phyloP scores from a whole-genome alignment of 37 sponge, comb jelly and placozoan species.

The Aphrocallistes beatrix region DNA sequence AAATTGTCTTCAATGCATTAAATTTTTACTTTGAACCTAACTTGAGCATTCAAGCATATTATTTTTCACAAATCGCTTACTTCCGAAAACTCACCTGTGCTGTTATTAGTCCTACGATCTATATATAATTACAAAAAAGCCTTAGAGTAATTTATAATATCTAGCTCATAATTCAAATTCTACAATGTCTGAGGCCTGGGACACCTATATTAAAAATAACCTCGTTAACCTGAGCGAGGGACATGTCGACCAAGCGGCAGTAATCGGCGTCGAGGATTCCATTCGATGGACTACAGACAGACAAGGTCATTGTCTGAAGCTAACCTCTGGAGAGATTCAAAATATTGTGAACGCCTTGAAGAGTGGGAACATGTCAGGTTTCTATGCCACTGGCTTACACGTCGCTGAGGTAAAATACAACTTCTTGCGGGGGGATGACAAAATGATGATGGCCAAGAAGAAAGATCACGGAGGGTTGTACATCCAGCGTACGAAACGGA shows the following conservation, averaged over 20 bases:
- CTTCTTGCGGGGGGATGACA: neutral
- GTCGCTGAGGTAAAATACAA: conserved; percentile 5
- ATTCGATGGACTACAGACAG: conserved; percentile 2
- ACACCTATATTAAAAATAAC: neutral
- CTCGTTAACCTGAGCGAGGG: conserved; percentile 14
- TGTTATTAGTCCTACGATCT: too few relatives aligned
- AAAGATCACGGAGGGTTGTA: neutral
- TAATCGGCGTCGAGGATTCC: neutral
- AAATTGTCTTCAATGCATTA: too few relatives aligned
- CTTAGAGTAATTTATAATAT: too few relatives aligned
- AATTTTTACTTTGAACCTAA: too few relatives aligned
- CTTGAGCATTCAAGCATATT: too few relatives aligned
- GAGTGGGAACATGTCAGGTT: neutral
- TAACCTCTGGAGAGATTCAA: neutral
- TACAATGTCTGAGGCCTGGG: neutral
- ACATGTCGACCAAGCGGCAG: neutral
- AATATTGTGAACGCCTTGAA: neutral
- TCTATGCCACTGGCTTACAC: neutral
- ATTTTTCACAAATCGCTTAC: too few relatives aligned
- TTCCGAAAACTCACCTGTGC: too few relatives aligned
- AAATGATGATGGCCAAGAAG: conserved; percentile 11
- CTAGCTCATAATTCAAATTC: too few relatives aligned
- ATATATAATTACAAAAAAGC: too few relatives aligned
- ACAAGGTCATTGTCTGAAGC: neutral
- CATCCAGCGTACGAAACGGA: neutral